Conservation (phyloP, 92 coral and sea anemone genomes). For the Epizoanthus ramosus region DNA sequence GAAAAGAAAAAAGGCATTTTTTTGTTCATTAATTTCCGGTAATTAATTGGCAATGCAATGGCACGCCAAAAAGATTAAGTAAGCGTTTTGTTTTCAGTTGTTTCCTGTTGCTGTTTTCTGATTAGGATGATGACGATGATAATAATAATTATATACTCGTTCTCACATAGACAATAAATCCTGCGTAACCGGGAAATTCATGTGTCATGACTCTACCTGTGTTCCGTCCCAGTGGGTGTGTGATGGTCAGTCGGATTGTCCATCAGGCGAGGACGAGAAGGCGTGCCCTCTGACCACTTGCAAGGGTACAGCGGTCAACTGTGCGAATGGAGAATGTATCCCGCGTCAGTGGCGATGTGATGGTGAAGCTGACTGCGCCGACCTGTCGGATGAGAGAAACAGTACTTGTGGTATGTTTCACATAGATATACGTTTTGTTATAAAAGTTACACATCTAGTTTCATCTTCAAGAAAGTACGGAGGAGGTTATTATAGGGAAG, state of each 20-base stretch:
- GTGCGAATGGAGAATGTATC: conserved; percentile 34
- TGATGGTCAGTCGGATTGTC: conserved; percentile 24
- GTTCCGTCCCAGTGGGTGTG: conserved; percentile 20
- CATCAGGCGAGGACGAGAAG: conserved; percentile 17
- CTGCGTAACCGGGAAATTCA: conserved; percentile 3
- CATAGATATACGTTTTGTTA: neutral
- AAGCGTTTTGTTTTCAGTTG: too few relatives aligned
- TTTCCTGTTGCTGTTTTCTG: too few relatives aligned
- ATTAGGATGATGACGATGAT: neutral
- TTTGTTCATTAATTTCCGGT: too few relatives aligned
- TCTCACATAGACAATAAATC: neutral
- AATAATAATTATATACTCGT: neutral
- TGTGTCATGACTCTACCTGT: conserved; percentile 13
- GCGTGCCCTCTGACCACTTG: conserved; percentile 15
- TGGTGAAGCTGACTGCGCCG: conserved; percentile 19
- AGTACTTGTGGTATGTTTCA: conserved; percentile 23
- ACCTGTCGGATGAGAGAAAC: conserved; percentile 38
- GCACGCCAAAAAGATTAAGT: too few relatives aligned
- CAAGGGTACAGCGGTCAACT: conserved; percentile 11
- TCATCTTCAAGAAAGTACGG: too few relatives aligned
- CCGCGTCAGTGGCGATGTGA: conserved; percentile 27
- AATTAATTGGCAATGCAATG: too few relatives aligned
- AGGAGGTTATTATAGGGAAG: too few relatives aligned
- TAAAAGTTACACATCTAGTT: too few relatives aligned
- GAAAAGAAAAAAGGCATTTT: too few relatives aligned